These are phyloP conservation scores for Spodoptera litura DNA, from an alignment of 1,140 invertebrate genomes.

Conservation along the genomic window DNA sequence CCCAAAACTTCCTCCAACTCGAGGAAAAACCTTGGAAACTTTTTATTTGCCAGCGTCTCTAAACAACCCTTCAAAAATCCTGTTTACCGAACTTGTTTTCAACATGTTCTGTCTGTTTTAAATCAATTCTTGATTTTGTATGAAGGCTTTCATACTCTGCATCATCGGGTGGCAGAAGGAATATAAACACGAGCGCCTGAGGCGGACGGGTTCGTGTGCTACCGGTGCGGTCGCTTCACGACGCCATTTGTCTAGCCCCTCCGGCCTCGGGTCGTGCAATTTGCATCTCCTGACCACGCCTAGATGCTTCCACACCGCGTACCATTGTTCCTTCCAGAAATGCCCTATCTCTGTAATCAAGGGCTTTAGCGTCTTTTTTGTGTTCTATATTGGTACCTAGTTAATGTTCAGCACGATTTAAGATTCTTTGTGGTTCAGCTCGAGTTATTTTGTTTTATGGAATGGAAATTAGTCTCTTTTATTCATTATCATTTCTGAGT, in stretches of 20 bases:
- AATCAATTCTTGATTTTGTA: constrained; percentile 26
- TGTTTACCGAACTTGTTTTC: not conserved
- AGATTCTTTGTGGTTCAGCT: constrained; percentile 11
- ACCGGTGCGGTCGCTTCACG: constrained; percentile 78
- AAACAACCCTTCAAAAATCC: constrained; percentile 26
- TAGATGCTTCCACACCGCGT: constrained; percentile 67
- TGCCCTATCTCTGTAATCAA: constrained; percentile 43
- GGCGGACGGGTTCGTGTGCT: constrained; percentile 66
- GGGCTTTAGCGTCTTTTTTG: constrained; percentile 25
- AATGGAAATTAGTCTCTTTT: not conserved
- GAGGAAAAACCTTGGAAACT: constrained; percentile 1
- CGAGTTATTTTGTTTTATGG: not conserved
- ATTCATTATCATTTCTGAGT: not conserved
- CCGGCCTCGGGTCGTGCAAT: constrained; percentile 64
- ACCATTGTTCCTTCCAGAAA: constrained; percentile 59
- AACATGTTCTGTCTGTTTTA: constrained; percentile 16
- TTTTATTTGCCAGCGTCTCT: constrained; percentile 24
- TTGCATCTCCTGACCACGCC: constrained; percentile 74
- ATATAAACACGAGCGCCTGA: constrained; percentile 57
- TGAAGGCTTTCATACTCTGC: constrained; percentile 17
- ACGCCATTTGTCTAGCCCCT: constrained; percentile 76
- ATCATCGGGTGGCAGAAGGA: constrained; percentile 38
- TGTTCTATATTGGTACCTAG: constrained; percentile 12
- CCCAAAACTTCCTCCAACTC: constrained; percentile 9
- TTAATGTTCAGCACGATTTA: constrained; percentile 22